Base-by-base conservation (phyloP, 1,140 invertebrate species). In the Drosophila parvula region DNA sequence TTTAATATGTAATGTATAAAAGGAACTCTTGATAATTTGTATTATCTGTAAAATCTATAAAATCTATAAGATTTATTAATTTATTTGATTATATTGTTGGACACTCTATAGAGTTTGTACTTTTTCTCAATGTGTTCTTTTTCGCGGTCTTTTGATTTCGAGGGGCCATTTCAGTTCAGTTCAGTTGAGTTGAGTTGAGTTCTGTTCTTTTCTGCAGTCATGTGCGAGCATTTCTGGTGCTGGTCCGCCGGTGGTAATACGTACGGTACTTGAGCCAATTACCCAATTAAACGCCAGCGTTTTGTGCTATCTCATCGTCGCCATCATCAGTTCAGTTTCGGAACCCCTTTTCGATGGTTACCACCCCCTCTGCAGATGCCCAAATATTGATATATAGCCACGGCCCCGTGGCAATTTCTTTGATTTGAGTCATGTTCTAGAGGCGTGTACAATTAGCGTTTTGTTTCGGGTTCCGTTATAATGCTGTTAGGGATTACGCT, bases 231-330 rank as follows among this genome's bases (percentile, higher is more conserved):
- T 80, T 88, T 85, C 59, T 81, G 76, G 59, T 69, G 60, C 58
- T 50, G 60, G 62, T 60, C 53, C 50, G 44, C 50, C 62, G 70
- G 64, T 74, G 62, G 62, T 79, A 91, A 91, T 90, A 82, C 91
- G 76, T 90, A 83, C 92, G 78, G 83, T 79, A 79, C 89, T 79
- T 88, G 78, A 90, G 82, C 88, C 91, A 91, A 88, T 89, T 89
- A 90, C 90, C 90, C 86, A 89, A 85, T 89, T 91, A 88, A 89
- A 84, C 78, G 85, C 78, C 78, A 80, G 65, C 74, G 63, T 89
- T 89, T 89, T 89, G 63, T 90, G 84, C 84, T 69, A 90, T 90
- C 85, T 89, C 84, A 89, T 84, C 79, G 85, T 78, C 81, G 78
- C 64, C 53, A 89, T 83, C 79, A 77, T 67, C 65, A 14, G 28